Base-by-base conservation (phyloP, 2,113 vertebrate species). In the Jaculus jaculus region DNA sequence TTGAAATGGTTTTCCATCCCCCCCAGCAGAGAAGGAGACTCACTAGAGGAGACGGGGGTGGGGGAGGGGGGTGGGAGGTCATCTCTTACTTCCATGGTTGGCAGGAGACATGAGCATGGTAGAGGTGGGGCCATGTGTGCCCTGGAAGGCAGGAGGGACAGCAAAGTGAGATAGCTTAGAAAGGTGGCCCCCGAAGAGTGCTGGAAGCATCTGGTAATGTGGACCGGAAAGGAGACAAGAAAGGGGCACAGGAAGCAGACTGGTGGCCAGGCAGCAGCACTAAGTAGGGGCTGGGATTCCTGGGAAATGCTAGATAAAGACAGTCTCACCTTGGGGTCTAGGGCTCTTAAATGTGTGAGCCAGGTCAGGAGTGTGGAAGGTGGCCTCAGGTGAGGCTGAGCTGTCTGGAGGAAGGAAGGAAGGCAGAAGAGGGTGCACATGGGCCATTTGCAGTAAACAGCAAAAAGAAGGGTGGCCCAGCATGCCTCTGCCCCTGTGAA, bases 41-140 rank as follows among this genome's bases (percentile, higher is more conserved):
- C 3, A 58, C 1, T 2, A 5, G 16, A 24, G 3, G 12, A 17
- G 6, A 39, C 7, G 0, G 7, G 7, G 9, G 2, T 37, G 4
- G 2, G 13, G 20, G 42, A 15, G 18, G 20, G 7, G 15, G 54
- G 9, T 24, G 26, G 37, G 39, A 2, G 26, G 24, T 16, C 4
- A 16, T 17, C 10, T 2, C 21, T 26, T 26, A 18, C 68, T 47
- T 23, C n/a, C 2, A 1, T 5, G 0, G 2, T 34, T 74, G 71
- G 5, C 20, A 1, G 39, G 24, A 26, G 68, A 30, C 42, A 47
- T 26, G 2, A 2, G 39, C 21, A 13, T 0, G 7, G 23, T 0
- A 1, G 71, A 47, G 42, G 21, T 0, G 28, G 54, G n/a, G 61
- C 23, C 13, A 24, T 1, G 8, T 26, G 77, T 18, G 0, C 28